Base-by-base conservation (phyloP, 1,140 invertebrate species). In the Drosophila aff. region DNA sequence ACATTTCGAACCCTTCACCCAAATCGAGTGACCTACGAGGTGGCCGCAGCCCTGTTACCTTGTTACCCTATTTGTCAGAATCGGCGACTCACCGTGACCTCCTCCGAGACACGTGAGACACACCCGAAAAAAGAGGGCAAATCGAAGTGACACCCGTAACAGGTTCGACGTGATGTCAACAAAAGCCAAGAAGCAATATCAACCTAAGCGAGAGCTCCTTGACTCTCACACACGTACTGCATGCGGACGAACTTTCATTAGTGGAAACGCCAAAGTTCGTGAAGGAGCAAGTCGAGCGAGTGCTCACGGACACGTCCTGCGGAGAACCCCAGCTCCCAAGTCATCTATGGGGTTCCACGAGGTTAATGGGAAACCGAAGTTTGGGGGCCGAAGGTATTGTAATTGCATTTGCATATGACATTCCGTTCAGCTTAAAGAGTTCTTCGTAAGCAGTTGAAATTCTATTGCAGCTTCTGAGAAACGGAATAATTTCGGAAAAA, bases 121-220 rank as follows among this genome's bases (percentile, higher is more conserved):
- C 60, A 18, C 53, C 23, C 26, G 10, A 71, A 26, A 67, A 55
- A 67, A 66, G 11, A 40, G 67, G 49, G 41, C 64, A 85, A 82
- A 82, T 82, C 66, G 52, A 65, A 79, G 66, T 84, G 74, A 89
- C 63, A 90, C 71, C 79, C 63, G 53, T 81, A 89, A 81, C 84
- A 84, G 80, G 71, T 79, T 79, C 77, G 64, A 90, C 84, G 84
- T 90, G 81, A 81, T 89, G 85, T 81, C 84, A 84, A 81, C 85
- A 89, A 76, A 81, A 79, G 81, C 55, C 74, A 84, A 63, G 76
- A 78, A 59, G 76, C 74, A 76, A 81, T 66, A 77, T 57, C 59
- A 59, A 77, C 71, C 50, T 71, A 60, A 60, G 36, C 49, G 33
- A 59, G 61, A 62, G 52, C 65, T 83, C 55, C 72, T 68, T 77